Evolutionary conservation across 2,797 vertebrate genomes (phyloP).

Genomic region (Squalus acanthias): DNA sequence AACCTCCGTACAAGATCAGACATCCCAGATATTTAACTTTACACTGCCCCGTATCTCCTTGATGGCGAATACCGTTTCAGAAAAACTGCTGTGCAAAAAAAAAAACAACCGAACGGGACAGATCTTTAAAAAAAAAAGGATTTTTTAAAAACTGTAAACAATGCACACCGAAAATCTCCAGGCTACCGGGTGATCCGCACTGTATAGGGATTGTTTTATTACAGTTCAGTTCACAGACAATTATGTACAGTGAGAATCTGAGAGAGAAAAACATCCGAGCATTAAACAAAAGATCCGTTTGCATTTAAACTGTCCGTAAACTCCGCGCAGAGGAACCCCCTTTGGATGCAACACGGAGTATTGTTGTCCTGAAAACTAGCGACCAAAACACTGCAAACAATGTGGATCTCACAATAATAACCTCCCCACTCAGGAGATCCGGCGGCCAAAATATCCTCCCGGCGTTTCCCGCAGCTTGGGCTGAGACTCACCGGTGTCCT

Average conservation of each 20-base stretch:
- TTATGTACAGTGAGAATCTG: not conserved
- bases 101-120: not conserved
- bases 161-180: not conserved
- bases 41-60: not conserved
- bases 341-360: not conserved
- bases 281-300: not conserved
- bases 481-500: not conserved
- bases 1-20: not conserved
- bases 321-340: not conserved
- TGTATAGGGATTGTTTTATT: not conserved
- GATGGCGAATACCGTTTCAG: not conserved
- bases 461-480: too few species aligned
- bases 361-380: slow-evolving; percentile 22
- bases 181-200: not conserved
- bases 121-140: not conserved
- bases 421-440: not conserved
- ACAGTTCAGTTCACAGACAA: slow-evolving; percentile 18
- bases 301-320: not conserved
- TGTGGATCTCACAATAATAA: not conserved
- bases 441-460: not conserved
- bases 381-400: slow-evolving; percentile 32
- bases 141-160: not conserved
- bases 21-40: slow-evolving; percentile 26
- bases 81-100: not conserved
- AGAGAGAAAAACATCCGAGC: not conserved